phyloP scores from a whole-genome alignment of 2,797 vertebrate species.

The Stomatorhinus walkeri region DNA sequence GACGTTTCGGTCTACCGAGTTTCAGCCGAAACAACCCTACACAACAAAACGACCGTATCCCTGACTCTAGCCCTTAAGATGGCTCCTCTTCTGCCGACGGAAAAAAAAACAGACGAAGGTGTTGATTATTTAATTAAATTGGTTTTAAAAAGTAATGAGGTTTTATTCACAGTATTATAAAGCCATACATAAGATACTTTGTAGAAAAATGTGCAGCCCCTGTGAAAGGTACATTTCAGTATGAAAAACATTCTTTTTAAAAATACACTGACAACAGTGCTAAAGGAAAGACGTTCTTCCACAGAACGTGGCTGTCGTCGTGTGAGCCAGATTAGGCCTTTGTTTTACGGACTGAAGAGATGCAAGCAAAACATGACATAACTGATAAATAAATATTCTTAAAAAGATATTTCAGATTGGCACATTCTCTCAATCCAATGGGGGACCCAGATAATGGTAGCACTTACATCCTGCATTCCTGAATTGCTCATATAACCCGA shows the following conservation, averaged over 20 bases:
- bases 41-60: neutral
- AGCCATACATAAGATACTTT: slow-evolving; percentile 71
- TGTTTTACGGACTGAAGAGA: slow-evolving; percentile 27
- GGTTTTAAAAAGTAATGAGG: neutral
- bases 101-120: neutral
- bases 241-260: slow-evolving; percentile 11
- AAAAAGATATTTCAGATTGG: neutral
- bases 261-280: slow-evolving; percentile 35
- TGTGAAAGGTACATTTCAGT: slow-evolving; percentile 57
- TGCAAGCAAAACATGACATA: slow-evolving; percentile 44
- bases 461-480: neutral
- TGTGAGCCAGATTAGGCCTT: slow-evolving; percentile 28
- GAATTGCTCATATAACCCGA: neutral
- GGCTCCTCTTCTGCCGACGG: neutral
- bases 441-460: neutral
- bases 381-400: slow-evolving; percentile 50
- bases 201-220: slow-evolving; percentile 72
- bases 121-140: neutral
- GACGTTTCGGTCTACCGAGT: neutral
- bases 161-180: slow-evolving; percentile 79
- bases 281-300: neutral
- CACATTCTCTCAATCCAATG: neutral
- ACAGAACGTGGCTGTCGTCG: slow-evolving; percentile 17
- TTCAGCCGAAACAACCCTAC: neutral
- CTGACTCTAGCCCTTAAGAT: neutral